phyloP scores from a whole-genome alignment of 2,888 invertebrate genomes.

The Polydrusus pterygomalis region DNA sequence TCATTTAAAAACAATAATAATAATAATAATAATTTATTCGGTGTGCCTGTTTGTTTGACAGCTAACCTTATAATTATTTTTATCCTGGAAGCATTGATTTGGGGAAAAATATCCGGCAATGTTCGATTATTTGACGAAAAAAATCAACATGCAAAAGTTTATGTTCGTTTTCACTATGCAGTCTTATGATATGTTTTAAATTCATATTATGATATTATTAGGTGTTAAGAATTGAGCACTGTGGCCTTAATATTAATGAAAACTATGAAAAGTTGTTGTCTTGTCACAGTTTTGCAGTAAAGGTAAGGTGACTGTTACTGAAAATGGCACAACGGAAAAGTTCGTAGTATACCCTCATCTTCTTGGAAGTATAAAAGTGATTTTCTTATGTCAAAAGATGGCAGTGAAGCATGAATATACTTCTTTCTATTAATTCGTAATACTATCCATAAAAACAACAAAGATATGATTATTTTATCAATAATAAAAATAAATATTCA shows the following conservation, averaged over 20 bases:
- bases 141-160: neutral
- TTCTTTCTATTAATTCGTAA: constrained; percentile 53
- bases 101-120: too few species aligned
- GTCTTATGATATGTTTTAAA: neutral
- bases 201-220: neutral
- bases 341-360: constrained; percentile 35
- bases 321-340: constrained; percentile 44
- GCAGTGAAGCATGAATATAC: constrained; percentile 61
- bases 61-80: too few species aligned
- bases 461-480: constrained; percentile 54
- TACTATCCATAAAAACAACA: constrained; percentile 61
- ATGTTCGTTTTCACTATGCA: neutral
- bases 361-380: constrained; percentile 53
- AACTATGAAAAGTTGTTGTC: neutral
- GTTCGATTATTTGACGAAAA: too few species aligned
- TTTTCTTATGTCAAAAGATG: constrained; percentile 57
- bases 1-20: too few species aligned
- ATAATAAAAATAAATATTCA: constrained; percentile 60
- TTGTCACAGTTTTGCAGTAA: neutral
- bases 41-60: too few species aligned
- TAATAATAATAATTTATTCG: too few species aligned
- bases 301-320: constrained; percentile 48
- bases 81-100: too few species aligned
- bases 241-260: neutral
- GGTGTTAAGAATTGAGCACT: neutral